Evolutionary conservation across 1,140 invertebrate genomes (phyloP).

Genomic region (Drosophila bipectinata): DNA sequence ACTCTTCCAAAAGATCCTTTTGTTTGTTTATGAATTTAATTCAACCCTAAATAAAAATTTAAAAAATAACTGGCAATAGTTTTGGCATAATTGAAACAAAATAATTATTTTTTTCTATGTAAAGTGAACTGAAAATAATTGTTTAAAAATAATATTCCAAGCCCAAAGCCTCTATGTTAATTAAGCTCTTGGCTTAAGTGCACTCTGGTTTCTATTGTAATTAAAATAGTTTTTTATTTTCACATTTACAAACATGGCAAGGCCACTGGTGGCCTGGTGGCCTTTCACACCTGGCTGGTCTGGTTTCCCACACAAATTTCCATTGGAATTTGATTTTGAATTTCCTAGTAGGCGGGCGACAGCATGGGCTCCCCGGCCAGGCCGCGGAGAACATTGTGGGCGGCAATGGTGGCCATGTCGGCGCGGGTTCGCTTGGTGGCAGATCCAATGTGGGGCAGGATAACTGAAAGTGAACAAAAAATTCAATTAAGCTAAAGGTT

Average conservation of each 20-base stretch:
- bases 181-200: slow-evolving; percentile 5
- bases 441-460: slow-evolving; percentile 95
- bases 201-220: slow-evolving; percentile 4
- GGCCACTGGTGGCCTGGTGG: slow-evolving; percentile 10
- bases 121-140: too few relatives aligned
- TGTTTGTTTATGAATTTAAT: background rate
- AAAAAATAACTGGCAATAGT: too few relatives aligned
- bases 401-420: slow-evolving; percentile 91
- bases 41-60: too few relatives aligned
- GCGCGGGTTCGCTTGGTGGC: slow-evolving; percentile 90
- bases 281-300: slow-evolving; percentile 32
- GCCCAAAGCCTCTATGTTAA: slow-evolving; percentile 5
- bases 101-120: too few relatives aligned
- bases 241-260: slow-evolving; percentile 30
- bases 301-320: background rate
- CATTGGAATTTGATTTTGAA: background rate
- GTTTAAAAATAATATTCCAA: background rate
- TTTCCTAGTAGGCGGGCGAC: slow-evolving; percentile 84
- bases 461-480: slow-evolving; percentile 83
- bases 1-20: background rate
- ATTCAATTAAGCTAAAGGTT: background rate
- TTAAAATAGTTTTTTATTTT: slow-evolving; percentile 33
- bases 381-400: slow-evolving; percentile 91
- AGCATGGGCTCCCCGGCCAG: slow-evolving; percentile 88
- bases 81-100: background rate